Evolutionary conservation across 2,888 invertebrate species (phyloP), one percentile per base, ranked within the genome.

Genomic region (Tridacna gigas): DNA sequence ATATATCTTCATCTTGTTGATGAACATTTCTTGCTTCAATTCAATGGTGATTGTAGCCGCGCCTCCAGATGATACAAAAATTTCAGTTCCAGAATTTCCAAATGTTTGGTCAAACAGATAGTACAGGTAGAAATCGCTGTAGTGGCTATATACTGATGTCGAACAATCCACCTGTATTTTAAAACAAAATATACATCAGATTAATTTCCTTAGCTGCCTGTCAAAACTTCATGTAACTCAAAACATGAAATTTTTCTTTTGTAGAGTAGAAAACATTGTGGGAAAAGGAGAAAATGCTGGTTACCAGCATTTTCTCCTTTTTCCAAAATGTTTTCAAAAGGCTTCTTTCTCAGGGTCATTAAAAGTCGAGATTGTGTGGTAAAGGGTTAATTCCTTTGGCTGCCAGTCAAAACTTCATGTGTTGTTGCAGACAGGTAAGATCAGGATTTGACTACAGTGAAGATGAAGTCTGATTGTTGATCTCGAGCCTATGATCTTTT

Each of bases 41-140:
- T 78, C 76, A 15, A 92, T 81, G 22, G 89, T 90, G 0, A 92
- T 47, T 3, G 87, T 90, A 4, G 91, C 77, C 12, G 81, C 20
- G 9, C 82, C 47, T 0, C 67, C 22, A 7, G 74, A 47, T 0
- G 87, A 88, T 85, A 89, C 56, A 82, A 84, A 90, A 37, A 84
- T 86, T 60, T 89, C 85, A 2, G 63, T n/a, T 5, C 26, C 65
- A 47, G 79, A 69, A 18, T 61, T 74, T 11, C 75, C 63, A 22
- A 91, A 73, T 0, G 91, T 90, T 69, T 90, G 91, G 79, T 91
- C 91, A 88, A 91, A 91, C 81, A 91, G 79, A 65, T 89, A 61
- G 51, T 77, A 79, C 4, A 82, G 82, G 65, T 84, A 87, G 7
- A 2, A 26, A 65, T n/a, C 48, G 45, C 37, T 71, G 45, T 60